phyloP scores from a whole-genome alignment of 30 jellyfish, hydroid and myxozoan species.

The Aurelia coerulea region DNA sequence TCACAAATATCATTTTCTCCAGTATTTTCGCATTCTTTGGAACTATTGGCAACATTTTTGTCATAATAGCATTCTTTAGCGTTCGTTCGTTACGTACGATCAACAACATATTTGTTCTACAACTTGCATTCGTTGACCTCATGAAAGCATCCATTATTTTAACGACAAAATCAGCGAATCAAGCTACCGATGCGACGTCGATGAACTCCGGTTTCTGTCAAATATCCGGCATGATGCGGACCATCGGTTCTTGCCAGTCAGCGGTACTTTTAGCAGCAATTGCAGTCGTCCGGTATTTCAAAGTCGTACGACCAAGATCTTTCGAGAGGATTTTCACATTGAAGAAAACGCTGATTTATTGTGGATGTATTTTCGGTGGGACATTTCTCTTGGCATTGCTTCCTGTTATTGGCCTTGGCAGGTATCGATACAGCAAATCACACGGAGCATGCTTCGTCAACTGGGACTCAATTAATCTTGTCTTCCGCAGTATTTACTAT shows the following conservation, averaged over 20 bases:
- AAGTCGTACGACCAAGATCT: slow-evolving; percentile 53
- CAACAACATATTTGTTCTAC: slow-evolving; percentile 71
- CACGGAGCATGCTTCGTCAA: slow-evolving; percentile 91
- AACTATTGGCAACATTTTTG: slow-evolving; percentile 61
- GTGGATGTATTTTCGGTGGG: slow-evolving; percentile 39
- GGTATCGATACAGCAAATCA: slow-evolving; percentile 67
- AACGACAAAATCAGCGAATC: slow-evolving; percentile 60
- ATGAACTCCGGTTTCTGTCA: slow-evolving; percentile 53
- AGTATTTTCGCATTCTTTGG: slow-evolving; percentile 59
- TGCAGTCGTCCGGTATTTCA: slow-evolving; percentile 77
- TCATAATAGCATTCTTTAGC: slow-evolving; percentile 56
- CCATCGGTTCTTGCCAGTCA: slow-evolving; percentile 64
- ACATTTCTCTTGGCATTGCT: slow-evolving; percentile 62
- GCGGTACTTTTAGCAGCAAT: slow-evolving; percentile 77
- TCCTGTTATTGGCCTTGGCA: slow-evolving; percentile 87
- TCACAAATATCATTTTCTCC: slow-evolving; percentile 45
- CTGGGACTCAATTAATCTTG: slow-evolving; percentile 66
- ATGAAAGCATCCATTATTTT: slow-evolving; percentile 69
- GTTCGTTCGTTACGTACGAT: slow-evolving; percentile 62
- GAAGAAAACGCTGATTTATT: slow-evolving; percentile 26
- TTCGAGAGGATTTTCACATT: slow-evolving; percentile 37
- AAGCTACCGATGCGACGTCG: slow-evolving; percentile 39
- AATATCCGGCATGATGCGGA: slow-evolving; percentile 71
- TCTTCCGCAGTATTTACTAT: slow-evolving; percentile 81
- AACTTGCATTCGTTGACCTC: slow-evolving; percentile 73